These are phyloP conservation scores for Falco punctatus DNA, from an alignment of 2,113 vertebrate species.

Conservation along the genomic window DNA sequence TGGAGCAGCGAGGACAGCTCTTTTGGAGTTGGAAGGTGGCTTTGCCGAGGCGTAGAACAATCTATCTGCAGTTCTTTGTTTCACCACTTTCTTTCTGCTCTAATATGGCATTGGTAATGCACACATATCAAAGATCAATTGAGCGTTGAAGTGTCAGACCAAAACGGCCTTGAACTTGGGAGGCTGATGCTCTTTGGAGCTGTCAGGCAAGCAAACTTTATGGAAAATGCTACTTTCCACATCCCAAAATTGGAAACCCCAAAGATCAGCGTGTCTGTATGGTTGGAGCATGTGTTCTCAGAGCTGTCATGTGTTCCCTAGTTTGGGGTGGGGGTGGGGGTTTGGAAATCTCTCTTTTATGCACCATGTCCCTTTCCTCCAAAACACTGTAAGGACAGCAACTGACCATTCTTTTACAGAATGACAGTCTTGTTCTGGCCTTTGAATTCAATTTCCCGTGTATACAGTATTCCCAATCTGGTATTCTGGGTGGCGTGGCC, in stretches of 20 bases:
- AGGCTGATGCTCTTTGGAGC: neutral
- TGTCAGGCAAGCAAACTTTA: slow-evolving; percentile 8
- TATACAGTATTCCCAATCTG: neutral
- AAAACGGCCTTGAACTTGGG: slow-evolving; percentile 2
- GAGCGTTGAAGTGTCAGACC: neutral
- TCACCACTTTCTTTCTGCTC: slow-evolving; percentile 31
- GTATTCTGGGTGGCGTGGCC: neutral
- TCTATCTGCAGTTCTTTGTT: slow-evolving; percentile 19
- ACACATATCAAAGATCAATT: neutral
- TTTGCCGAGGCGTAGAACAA: neutral
- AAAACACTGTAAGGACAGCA: slow-evolving; percentile 14
- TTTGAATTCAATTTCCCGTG: neutral
- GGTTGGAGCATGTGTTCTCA: neutral
- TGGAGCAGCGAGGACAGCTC: neutral
- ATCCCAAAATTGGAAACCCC: slow-evolving; percentile 29
- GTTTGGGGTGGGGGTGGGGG: neutral
- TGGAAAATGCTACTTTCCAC: slow-evolving; percentile 30
- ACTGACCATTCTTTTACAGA: neutral
- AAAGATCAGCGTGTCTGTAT: neutral
- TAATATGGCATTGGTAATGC: neutral
- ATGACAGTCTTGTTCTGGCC: neutral
- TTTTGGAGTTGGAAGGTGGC: neutral
- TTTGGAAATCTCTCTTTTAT: neutral
- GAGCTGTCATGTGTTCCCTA: neutral
- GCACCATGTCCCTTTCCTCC: neutral